Base-by-base conservation (phyloP, 2,797 vertebrate genomes). In the Bryconaethiops microstoma region DNA sequence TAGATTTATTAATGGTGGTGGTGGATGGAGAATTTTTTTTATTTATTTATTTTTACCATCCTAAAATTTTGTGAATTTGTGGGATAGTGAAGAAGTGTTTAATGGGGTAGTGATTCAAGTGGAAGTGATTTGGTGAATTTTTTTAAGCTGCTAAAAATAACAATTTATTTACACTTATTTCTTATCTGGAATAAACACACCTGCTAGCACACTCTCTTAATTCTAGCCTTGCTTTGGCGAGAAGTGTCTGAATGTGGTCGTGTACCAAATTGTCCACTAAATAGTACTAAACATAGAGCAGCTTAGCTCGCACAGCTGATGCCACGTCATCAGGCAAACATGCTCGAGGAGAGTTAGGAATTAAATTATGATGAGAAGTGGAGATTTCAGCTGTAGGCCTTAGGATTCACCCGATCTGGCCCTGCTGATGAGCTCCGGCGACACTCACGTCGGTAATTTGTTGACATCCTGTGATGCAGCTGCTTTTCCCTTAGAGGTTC, bases 301-400 rank as follows among this genome's bases (percentile, higher is more conserved):
- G 59, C 7, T 14, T 7, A 5, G 42, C 29, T 29, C 2, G 12
- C 4, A n/a, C 14, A 63, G 48, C 19, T 25, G 59, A 55, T 77
- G 63, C 45, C 48, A 70, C 57, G 9, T 74, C 25, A 71, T 65
- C 65, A 76, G 71, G 63, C 76, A 50, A 13, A 75, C 65, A 42
- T 78, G 65, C 29, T 40, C 42, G 0, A 60, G 72, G 60, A 68
- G 54, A 65, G 29, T 68, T 71, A 16, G 64, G 50, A 67, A 71
- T 74, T 69, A 70, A 83, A 83, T 77, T 76, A 67, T 70, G 64
- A 79, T 75, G 74, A 80, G 54, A 74, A 65, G 67, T 59, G 17
- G 76, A 75, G n/a, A 52, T 67, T 84, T 83, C 39, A 72, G 65
- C n/a, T 57, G 12, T 50, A 70, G 64, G 42, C 59, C 63, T 76